Conservation (phyloP, 2,888 invertebrate species). For the Volucella bombylans region DNA sequence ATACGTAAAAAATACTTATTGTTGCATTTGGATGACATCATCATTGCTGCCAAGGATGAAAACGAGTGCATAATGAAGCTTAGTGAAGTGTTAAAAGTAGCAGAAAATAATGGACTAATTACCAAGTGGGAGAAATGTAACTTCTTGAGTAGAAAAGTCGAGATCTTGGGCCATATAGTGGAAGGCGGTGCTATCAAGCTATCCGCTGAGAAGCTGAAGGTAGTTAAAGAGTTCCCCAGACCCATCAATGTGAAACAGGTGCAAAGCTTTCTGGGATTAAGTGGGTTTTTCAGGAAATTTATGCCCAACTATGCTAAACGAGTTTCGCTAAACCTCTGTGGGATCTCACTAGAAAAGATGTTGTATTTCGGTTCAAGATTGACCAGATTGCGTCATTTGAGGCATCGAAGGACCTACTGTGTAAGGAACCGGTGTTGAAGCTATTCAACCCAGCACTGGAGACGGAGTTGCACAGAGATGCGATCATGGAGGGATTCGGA, state of each 20-base stretch:
- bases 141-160: not conserved
- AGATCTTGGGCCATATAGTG: conserved; percentile 31
- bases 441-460: not conserved
- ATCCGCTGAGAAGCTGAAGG: conserved; percentile 12
- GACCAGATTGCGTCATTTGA: conserved; percentile 9
- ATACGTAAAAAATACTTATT: no score
- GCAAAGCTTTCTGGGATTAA: conserved; percentile 35
- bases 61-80: no score
- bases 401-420: conserved; percentile 1
- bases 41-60: no score
- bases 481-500: not conserved
- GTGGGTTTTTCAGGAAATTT: conserved; percentile 21
- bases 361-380: conserved; percentile 8
- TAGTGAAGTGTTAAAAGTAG: no score
- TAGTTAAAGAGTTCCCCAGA: conserved; percentile 27
- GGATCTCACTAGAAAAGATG: conserved; percentile 21
- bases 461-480: conserved; percentile 19
- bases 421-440: conserved; percentile 1
- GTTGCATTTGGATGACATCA: no score
- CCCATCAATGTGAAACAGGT: conserved; percentile 32
- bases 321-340: conserved; percentile 26
- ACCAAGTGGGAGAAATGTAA: no score
- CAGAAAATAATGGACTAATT: no score
- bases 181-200: not conserved
- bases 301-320: conserved; percentile 3